Base-by-base conservation (phyloP, 1,140 invertebrate species). In the Musca domestica region DNA sequence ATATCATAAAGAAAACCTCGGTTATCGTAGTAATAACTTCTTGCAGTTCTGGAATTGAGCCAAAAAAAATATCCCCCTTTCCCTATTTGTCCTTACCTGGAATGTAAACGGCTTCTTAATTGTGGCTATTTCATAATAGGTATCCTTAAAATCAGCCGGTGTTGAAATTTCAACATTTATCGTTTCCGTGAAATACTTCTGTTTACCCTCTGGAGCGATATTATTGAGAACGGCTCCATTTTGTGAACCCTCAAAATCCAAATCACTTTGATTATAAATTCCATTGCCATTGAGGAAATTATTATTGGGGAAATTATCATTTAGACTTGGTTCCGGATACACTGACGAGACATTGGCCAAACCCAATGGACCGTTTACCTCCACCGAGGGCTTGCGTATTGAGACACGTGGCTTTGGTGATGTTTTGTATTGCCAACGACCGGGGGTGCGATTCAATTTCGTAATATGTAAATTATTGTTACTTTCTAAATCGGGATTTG, bases 61-160 rank as follows among this genome's bases (percentile, higher is more conserved):
- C 27, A 30, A 41, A 41, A 22, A 41, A 41, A 41, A 10, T 12
- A 41, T 41, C 27, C 27, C 3, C 9, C 27, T 3, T 41, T 41
- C 34, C 34, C n/a, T 27, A 17, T 23, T 54, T 3, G 22, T 20
- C 23, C 25, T 64, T 83, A 94, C 92, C 86, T 94, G 91, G 82
- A 95, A 95, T 22, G 91, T 89, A 75, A 94, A 95, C 0, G 93
- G 93, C 56, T 92, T 93, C 77, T 92, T 93, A 66, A 95, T 92
- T 0, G 93, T 95, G 6, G 92, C 93, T 69, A 95, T 92, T 84
- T 95, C 90, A 76, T 92, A 93, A 70, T 94, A 93, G 54, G 91
- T 86, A 80, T 94, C 91, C 74, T 87, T 88, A 71, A 93, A 92
- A 76, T 93, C 91, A 27, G 90, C 88, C 1, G 92, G 90, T 2